Evolutionary conservation across 2,888 invertebrate genomes (phyloP), one percentile per base, ranked within the genome.

Genomic region (Ormia ochracea): DNA sequence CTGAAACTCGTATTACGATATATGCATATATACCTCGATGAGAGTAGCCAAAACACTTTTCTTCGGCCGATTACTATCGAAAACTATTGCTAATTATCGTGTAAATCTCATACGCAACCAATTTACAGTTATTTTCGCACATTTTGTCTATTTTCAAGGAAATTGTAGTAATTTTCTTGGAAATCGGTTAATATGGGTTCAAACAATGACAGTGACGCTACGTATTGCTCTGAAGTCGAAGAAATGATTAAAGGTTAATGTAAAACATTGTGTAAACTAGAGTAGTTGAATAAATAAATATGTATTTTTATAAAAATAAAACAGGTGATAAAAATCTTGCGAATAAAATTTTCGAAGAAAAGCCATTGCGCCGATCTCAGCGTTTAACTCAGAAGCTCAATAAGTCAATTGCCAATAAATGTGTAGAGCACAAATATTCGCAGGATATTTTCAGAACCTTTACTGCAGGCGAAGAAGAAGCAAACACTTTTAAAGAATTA

Each of bases 181-280:
- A 54, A 56, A 9, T 21, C 33, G 43, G 1, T 33, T 17, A 65
- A 70, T 43, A 81, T 69, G 74, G 59, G 19, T 74, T 54, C 63
- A 3, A 41, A 17, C 17, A 48, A 12, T 23, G 66, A 78, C 14
- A 82, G 82, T 65, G 52, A 81, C 14, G 65, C 41, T 5, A 82
- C 82, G n/a, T 82, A 81, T 68, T 82, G 79, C 21, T 81, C 82
- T 7, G 72, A 81, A 50, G 81, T 78, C 3, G 82, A 82, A 48
- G 28, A 59, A 33, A 45, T 78, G n/a, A 1, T 56, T 4, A 73
- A 59, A 66, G 36, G 48, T 75, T 31, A 21, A 3, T 28, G 52
- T 36, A 33, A 33, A 21, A 23, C 17, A 4, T 14, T 28, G 36
- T n/a, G 7, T 19, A 4, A 26, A n/a, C 1, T n/a, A 50, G 12